Conservation (phyloP, 2,113 vertebrate species). For the Okapia johnstoni region DNA sequence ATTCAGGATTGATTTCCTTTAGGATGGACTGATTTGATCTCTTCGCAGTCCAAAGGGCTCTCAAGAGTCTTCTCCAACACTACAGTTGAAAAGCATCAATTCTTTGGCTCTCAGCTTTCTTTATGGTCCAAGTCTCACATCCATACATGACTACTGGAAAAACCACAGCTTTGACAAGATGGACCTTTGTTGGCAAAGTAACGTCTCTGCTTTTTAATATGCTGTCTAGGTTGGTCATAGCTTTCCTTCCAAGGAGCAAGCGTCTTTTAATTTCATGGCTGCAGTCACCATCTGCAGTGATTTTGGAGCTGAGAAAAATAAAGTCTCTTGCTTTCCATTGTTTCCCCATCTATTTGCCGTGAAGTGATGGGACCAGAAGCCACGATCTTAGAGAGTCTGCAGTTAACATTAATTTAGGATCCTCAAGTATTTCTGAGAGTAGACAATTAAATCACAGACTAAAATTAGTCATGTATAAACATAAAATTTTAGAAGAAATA, state of each 20-base stretch:
- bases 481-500: neutral
- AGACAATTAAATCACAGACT: neutral
- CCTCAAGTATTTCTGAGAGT: neutral
- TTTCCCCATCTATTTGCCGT: neutral
- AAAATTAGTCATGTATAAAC: neutral
- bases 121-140: neutral
- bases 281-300: neutral
- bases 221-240: neutral
- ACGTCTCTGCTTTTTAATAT: neutral
- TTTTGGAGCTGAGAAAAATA: neutral
- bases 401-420: neutral
- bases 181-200: neutral
- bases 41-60: neutral
- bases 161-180: neutral
- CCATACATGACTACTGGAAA: neutral
- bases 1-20: neutral
- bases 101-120: neutral
- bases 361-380: neutral
- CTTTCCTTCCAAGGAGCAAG: neutral
- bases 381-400: neutral
- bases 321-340: neutral
- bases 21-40: neutral
- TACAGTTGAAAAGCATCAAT: neutral
- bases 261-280: neutral
- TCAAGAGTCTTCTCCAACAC: neutral